These are phyloP conservation scores for Lophius americanus DNA, from an alignment of 2,797 vertebrate genomes.

Conservation along the genomic window DNA sequence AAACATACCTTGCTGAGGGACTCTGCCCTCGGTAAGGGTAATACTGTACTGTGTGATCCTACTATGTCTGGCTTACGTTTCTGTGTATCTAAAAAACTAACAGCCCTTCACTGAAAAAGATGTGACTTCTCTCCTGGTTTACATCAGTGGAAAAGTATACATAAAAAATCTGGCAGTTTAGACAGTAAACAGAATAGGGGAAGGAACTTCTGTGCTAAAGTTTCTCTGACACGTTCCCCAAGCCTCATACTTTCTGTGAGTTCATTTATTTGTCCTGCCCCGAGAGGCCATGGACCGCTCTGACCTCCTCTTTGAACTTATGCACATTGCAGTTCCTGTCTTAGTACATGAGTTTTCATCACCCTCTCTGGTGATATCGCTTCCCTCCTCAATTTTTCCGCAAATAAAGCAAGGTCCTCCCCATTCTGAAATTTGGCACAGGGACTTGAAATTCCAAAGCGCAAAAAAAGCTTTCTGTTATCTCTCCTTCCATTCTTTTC, in stretches of 20 bases:
- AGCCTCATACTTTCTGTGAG: constrained; percentile 21
- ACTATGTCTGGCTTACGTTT: constrained; percentile 8
- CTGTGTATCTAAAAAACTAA: neutral
- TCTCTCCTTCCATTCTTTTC: constrained; percentile 44
- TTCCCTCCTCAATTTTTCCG: constrained; percentile 79
- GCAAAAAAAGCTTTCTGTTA: constrained; percentile 59
- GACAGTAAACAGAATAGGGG: constrained; percentile 31
- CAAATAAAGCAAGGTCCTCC: constrained; percentile 82
- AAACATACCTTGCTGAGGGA: constrained; percentile 61
- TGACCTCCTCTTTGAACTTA: constrained; percentile 62
- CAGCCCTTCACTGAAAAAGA: constrained; percentile 15
- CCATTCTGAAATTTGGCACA: constrained; percentile 78
- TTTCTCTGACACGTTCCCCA: constrained; percentile 20
- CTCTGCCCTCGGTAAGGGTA: constrained; percentile 15
- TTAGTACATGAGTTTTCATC: constrained; percentile 62
- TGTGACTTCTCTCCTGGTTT: constrained; percentile 14
- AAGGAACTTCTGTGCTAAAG: constrained; percentile 24
- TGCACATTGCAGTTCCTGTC: constrained; percentile 48
- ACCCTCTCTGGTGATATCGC: constrained; percentile 69
- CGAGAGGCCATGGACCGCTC: constrained; percentile 24
- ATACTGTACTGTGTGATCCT: constrained; percentile 26
- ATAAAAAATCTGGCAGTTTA: constrained; percentile 20
- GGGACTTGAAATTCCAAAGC: constrained; percentile 78
- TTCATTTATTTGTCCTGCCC: constrained; percentile 50
- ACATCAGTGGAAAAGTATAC: constrained; percentile 48